A percentile compares a stretch with the other conserved stretches of the same genome.
These are phyloP conservation scores for Torymus aiolomorphi DNA, from an alignment of 2,888 invertebrate genomes.

Conservation along the genomic window DNA sequence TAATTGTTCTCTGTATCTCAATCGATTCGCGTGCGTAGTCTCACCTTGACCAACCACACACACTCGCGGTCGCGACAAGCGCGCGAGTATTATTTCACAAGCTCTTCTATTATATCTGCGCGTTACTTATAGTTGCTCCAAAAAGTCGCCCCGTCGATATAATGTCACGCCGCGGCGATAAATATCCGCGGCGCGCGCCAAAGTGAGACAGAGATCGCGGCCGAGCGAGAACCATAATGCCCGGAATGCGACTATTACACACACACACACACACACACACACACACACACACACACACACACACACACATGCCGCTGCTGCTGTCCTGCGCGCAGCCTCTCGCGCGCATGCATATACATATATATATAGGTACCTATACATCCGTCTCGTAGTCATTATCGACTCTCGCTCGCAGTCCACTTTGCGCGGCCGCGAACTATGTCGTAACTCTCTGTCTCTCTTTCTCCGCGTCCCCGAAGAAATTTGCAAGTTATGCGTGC, in stretches of 20 bases:
- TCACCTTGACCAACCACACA: too few species aligned
- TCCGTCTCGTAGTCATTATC: constrained; percentile 47
- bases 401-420: constrained; percentile 18
- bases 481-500: constrained; percentile 26
- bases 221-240: constrained; percentile 25
- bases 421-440: background rate
- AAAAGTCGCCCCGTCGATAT: constrained; percentile 8
- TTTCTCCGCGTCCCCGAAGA: background rate
- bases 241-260: constrained; percentile 35
- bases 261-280: too few species aligned
- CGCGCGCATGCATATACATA: background rate
- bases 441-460: constrained; percentile 39
- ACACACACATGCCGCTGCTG: too few species aligned
- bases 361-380: too few species aligned
- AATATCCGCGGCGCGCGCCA: background rate
- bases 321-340: background rate
- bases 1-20: too few species aligned
- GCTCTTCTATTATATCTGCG: too few species aligned
- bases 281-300: too few species aligned
- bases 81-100: too few species aligned
- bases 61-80: too few species aligned
- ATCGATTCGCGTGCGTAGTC: too few species aligned
- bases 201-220: background rate
- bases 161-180: constrained; percentile 18
- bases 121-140: too few species aligned